phyloP scores from a whole-genome alignment of 2,888 invertebrate genomes.

The Drosophila neoperkinsi region DNA sequence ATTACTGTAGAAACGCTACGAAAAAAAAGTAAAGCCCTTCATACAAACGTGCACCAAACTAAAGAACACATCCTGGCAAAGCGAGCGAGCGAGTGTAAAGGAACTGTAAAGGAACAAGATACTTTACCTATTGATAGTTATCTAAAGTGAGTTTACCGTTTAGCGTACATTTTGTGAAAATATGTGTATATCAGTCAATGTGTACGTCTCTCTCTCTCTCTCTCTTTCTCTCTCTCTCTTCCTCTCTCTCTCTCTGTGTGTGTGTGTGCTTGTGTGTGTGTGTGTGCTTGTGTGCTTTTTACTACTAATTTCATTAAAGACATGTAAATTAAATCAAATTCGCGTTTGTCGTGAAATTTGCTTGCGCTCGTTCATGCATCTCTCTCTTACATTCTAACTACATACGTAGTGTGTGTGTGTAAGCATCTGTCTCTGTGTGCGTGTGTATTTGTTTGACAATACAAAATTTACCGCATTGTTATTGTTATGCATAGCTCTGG shows the following conservation, averaged over 20 bases:
- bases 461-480: conserved; percentile 36
- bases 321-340: conserved; percentile 78
- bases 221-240: conserved; percentile 1
- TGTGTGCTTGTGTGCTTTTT: conserved; percentile 32
- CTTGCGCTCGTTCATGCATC: conserved; percentile 50
- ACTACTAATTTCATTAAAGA: conserved; percentile 78
- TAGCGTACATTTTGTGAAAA: not conserved
- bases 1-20: conserved; percentile 2
- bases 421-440: conserved; percentile 7
- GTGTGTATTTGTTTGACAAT: conserved; percentile 48
- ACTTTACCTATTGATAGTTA: conserved; percentile 24
- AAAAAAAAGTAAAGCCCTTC: not conserved
- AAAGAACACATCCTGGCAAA: conserved; percentile 28
- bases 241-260: conserved; percentile 10
- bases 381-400: conserved; percentile 12
- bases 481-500: conserved; percentile 19
- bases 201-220: conserved; percentile 8
- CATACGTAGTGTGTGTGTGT: conserved; percentile 11
- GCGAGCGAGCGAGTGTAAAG: conserved; percentile 7
- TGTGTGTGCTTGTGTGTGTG: conserved; percentile 21
- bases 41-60: not conserved
- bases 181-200: conserved; percentile 1
- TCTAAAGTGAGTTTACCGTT: conserved; percentile 47
- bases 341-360: conserved; percentile 65
- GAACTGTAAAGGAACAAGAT: not conserved